A percentile compares a stretch with the other conserved stretches of the same genome.
Conservation (phyloP, 2,797 vertebrate genomes). For the Sebastes minor region DNA sequence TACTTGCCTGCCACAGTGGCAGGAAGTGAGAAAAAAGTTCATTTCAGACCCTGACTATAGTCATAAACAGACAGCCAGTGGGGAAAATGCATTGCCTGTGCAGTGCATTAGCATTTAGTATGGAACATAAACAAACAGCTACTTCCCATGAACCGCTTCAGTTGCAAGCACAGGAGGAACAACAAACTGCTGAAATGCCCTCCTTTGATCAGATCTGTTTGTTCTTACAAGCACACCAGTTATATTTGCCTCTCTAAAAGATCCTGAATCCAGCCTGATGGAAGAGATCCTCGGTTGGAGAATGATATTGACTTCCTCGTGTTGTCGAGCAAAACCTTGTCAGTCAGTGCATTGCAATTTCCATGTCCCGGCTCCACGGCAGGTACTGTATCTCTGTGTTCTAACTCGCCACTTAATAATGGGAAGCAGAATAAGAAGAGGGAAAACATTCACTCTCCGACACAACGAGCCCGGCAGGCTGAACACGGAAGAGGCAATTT, state of each 20-base stretch:
- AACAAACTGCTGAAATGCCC: constrained; percentile 39
- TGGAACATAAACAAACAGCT: constrained; percentile 44
- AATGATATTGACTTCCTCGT: not conserved
- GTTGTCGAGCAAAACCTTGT: constrained; percentile 8
- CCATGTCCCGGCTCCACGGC: not conserved
- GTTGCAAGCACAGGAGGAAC: constrained; percentile 22
- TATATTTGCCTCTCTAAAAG: not conserved
- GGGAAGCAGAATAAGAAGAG: not conserved
- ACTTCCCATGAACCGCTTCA: constrained; percentile 25
- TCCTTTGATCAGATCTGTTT: constrained; percentile 23
- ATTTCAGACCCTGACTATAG: no score
- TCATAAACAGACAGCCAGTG: not conserved
- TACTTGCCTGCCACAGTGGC: no score
- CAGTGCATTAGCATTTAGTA: constrained; percentile 20
- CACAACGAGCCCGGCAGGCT: not conserved
- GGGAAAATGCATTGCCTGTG: not conserved
- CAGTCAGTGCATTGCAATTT: constrained; percentile 22
- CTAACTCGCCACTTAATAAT: constrained; percentile 37
- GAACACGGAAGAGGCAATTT: not conserved
- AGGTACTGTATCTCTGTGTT: not conserved
- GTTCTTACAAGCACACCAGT: constrained; percentile 24
- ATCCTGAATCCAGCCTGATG: not conserved
- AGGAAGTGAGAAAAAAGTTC: no score
- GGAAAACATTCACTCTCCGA: not conserved
- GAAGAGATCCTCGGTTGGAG: not conserved